Evolutionary conservation across 1,140 invertebrate species (phyloP).

Genomic region (Microplitis mediator): DNA sequence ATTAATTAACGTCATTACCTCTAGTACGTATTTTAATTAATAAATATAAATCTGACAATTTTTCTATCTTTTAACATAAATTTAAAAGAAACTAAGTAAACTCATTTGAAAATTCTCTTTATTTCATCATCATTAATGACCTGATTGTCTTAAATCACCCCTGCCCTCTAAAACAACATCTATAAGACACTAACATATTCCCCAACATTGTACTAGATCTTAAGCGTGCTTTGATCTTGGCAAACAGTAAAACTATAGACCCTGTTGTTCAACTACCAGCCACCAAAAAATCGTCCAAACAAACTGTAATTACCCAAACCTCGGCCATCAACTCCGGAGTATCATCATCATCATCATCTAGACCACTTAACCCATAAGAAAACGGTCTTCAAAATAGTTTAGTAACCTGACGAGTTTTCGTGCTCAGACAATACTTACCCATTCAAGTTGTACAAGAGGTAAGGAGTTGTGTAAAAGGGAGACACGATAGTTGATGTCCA

Average conservation of each 20-base stretch:
- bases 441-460: conserved; percentile 22
- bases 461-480: background rate
- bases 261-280: background rate
- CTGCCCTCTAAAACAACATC: conserved; percentile 29
- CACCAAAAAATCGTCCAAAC: too few species aligned
- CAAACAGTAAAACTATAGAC: conserved; percentile 57
- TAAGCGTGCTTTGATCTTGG: conserved; percentile 54
- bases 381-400: background rate
- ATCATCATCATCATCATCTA: too few species aligned
- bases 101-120: conserved; percentile 1
- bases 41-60: too few species aligned
- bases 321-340: too few species aligned
- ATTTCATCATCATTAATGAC: too few species aligned
- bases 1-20: too few species aligned
- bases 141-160: background rate
- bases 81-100: background rate
- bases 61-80: too few species aligned
- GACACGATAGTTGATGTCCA: conserved; percentile 60
- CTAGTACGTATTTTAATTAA: too few species aligned
- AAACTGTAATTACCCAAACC: too few species aligned
- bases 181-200: conserved; percentile 19
- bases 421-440: conserved; percentile 40
- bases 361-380: too few species aligned
- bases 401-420: background rate
- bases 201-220: conserved; percentile 34